Evolutionary conservation across 1,140 invertebrate genomes (phyloP).

Genomic region (Brachionus sp.): DNA sequence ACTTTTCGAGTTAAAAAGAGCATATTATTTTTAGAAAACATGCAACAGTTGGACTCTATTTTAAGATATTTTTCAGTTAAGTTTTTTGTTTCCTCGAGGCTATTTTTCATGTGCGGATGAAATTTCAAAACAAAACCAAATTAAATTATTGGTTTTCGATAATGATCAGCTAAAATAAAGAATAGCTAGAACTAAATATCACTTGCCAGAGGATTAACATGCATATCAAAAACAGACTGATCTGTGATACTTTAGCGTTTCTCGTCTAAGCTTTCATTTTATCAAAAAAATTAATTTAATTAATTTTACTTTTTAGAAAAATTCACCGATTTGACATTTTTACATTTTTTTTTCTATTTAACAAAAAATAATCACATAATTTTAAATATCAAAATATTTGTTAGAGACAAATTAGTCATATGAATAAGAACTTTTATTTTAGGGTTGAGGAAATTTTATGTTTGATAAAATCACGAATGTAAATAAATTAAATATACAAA

Average conservation of each 20-base stretch:
- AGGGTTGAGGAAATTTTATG: background rate
- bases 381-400: background rate
- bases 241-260: background rate
- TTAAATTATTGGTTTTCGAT: slow-evolving; percentile 28
- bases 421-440: background rate
- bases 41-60: slow-evolving; percentile 24
- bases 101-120: background rate
- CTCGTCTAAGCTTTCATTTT: too few relatives aligned
- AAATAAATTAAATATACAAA: background rate
- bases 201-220: background rate
- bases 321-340: background rate
- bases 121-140: background rate
- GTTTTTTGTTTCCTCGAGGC: background rate
- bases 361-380: background rate
- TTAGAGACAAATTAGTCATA: background rate
- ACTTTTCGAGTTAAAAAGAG: background rate
- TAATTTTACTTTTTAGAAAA: background rate
- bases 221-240: background rate
- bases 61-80: slow-evolving; percentile 15
- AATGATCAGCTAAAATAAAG: background rate
- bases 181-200: slow-evolving; percentile 4
- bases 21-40: background rate
- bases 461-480: background rate
- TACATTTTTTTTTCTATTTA: background rate
- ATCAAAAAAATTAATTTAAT: background rate